Percentiles rank a stretch among this genome's conserved stretches.
Evolutionary conservation across 2,888 invertebrate species (phyloP).

Genomic region (Sphaeridia pumilis): DNA sequence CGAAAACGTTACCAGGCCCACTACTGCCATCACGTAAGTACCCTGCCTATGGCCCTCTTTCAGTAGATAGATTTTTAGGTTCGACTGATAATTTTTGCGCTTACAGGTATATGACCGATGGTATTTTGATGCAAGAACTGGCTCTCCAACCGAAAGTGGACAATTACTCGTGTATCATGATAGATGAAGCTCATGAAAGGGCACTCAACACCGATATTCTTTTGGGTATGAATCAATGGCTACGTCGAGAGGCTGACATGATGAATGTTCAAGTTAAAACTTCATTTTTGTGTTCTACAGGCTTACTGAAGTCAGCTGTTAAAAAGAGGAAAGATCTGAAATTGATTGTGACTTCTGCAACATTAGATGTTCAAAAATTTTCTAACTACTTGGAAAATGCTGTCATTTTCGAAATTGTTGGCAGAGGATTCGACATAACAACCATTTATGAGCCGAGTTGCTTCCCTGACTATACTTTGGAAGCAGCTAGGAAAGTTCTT

Average conservation of each 20-base stretch:
- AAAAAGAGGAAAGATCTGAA: conserved; percentile 86
- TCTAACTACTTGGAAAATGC: conserved; percentile 97
- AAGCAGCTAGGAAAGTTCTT: conserved; percentile 99
- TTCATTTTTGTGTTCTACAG: background rate
- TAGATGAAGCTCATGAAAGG: conserved; percentile 98
- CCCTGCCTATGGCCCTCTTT: background rate
- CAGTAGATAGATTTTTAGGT: background rate
- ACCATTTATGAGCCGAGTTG: conserved; percentile 95
- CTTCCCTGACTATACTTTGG: conserved; percentile 95
- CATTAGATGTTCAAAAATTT: conserved; percentile 94
- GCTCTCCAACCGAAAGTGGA: conserved; percentile 88
- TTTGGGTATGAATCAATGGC: conserved; percentile 77
- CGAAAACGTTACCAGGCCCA: conserved; percentile 87
- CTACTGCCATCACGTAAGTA: conserved; percentile 75
- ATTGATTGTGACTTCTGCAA: conserved; percentile 95
- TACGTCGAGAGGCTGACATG: too few species aligned
- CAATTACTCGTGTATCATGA: conserved; percentile 87
- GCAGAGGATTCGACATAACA: conserved; percentile 90
- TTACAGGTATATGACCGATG: conserved; percentile 93
- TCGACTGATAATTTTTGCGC: background rate
- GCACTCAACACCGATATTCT: conserved; percentile 96
- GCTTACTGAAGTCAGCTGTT: conserved; percentile 55
- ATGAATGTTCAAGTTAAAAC: background rate
- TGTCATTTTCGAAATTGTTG: conserved; percentile 96
- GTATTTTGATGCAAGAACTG: conserved; percentile 94